Conservation (phyloP, 2,113 vertebrate species). For the Colaptes auratus region DNA sequence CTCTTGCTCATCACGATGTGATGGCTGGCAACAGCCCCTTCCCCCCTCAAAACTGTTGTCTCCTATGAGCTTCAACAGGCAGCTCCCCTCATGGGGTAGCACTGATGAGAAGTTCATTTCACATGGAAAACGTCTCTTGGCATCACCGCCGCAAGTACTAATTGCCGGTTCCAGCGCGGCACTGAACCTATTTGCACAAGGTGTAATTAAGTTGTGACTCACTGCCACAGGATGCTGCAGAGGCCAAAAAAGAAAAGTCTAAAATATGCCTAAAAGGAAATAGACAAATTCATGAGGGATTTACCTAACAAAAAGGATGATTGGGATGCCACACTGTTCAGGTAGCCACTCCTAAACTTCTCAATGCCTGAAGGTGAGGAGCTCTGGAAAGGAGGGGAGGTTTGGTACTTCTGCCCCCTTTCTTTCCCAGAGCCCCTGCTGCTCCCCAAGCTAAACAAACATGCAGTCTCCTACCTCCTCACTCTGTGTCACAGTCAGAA, state of each 20-base stretch:
- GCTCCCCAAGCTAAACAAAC: background rate
- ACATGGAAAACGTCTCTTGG: background rate
- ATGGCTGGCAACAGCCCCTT: background rate
- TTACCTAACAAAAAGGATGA: background rate
- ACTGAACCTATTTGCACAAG: conserved; percentile 26
- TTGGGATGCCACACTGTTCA: background rate
- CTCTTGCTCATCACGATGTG: accelerated
- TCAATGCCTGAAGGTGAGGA: background rate
- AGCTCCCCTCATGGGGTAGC: background rate
- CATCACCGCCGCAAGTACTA: background rate
- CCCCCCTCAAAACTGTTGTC: background rate
- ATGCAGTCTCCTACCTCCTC: background rate
- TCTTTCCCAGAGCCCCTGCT: background rate
- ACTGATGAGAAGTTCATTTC: conserved; percentile 45
- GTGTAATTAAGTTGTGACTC: conserved; percentile 61
- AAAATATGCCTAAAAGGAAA: background rate
- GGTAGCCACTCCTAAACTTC: background rate
- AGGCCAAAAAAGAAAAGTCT: background rate
- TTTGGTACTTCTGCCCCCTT: background rate
- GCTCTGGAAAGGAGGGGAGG: background rate
- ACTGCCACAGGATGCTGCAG: conserved; percentile 34
- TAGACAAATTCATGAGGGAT: background rate
- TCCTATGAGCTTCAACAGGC: background rate
- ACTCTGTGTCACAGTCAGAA: background rate
- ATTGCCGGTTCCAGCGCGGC: background rate